These are phyloP conservation scores for Pseudolaguvia tuberculata DNA, from an alignment of 2,113 vertebrate species.

Conservation along the genomic window DNA sequence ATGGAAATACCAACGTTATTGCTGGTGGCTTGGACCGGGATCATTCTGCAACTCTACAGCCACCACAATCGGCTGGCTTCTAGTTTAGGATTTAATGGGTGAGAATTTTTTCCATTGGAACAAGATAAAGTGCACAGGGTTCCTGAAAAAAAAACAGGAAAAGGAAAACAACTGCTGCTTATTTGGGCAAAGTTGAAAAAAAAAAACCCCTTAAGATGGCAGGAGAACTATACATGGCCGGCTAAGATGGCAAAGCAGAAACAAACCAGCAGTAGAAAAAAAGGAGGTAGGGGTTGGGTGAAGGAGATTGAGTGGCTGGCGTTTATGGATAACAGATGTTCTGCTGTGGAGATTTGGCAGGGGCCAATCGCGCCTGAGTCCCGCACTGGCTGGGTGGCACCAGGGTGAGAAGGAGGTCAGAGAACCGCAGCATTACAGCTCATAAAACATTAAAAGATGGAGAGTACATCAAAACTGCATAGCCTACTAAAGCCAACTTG, in stretches of 20 bases:
- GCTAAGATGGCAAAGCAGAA: slow-evolving; percentile 40
- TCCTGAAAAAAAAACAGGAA: slow-evolving; percentile 57
- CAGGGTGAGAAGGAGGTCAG: slow-evolving; percentile 74
- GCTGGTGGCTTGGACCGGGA: slow-evolving; percentile 66
- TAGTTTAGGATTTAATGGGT: slow-evolving; percentile 68
- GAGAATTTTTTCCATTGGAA: slow-evolving; percentile 72
- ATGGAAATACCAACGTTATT: slow-evolving; percentile 53
- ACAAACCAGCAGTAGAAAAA: slow-evolving; percentile 32
- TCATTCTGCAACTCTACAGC: slow-evolving; percentile 72
- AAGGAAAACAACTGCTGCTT: slow-evolving; percentile 54
- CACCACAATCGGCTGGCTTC: slow-evolving; percentile 71
- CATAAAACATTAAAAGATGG: slow-evolving; percentile 63
- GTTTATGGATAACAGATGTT: slow-evolving; percentile 83
- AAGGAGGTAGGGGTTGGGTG: slow-evolving; percentile 54
- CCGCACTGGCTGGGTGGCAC: slow-evolving; percentile 77
- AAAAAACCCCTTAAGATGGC: slow-evolving; percentile 52
- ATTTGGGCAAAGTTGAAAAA: slow-evolving; percentile 43
- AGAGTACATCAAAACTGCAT: slow-evolving; percentile 24
- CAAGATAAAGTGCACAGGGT: slow-evolving; percentile 53
- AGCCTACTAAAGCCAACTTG: background rate
- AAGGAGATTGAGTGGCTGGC: slow-evolving; percentile 70
- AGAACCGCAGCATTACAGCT: slow-evolving; percentile 68
- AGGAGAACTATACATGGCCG: slow-evolving; percentile 33
- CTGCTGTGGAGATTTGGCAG: slow-evolving; percentile 76
- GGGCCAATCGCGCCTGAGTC: slow-evolving; percentile 64